These are phyloP conservation scores for Indicator indicator DNA, from an alignment of 2,113 vertebrate species.

Conservation along the genomic window DNA sequence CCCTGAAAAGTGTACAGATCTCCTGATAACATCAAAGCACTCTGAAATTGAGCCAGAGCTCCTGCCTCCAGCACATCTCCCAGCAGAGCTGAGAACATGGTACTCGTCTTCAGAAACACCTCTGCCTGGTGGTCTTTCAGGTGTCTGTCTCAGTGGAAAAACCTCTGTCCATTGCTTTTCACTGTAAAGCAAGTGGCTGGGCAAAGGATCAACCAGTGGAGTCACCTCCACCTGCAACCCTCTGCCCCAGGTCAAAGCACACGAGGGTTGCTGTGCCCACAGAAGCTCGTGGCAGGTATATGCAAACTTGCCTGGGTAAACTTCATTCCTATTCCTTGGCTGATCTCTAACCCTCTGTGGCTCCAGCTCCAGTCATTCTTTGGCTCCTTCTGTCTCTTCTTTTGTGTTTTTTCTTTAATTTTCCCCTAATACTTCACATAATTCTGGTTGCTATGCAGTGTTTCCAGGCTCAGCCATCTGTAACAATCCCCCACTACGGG, in stretches of 20 bases:
- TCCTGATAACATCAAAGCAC: background rate
- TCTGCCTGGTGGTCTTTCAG: background rate
- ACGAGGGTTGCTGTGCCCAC: background rate
- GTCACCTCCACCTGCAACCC: background rate
- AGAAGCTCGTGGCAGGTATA: background rate
- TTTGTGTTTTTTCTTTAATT: background rate
- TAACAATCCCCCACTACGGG: background rate
- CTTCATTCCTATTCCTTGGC: background rate
- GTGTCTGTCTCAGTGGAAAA: background rate
- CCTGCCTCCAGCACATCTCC: background rate
- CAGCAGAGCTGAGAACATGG: background rate
- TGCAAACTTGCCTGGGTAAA: background rate
- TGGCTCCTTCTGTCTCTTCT: background rate
- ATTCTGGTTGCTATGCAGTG: constrained; percentile 53
- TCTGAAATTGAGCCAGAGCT: background rate
- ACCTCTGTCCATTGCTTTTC: background rate
- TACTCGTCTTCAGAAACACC: background rate
- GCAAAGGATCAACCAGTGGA: background rate
- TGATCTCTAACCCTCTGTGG: background rate
- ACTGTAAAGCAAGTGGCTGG: background rate
- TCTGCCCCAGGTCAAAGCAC: background rate
- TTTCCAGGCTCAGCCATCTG: constrained; percentile 17
- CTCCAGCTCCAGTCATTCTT: background rate
- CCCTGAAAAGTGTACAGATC: background rate
- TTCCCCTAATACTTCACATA: background rate